phyloP scores from a whole-genome alignment of 2,113 vertebrate genomes.

The Neogobius melanostomus region DNA sequence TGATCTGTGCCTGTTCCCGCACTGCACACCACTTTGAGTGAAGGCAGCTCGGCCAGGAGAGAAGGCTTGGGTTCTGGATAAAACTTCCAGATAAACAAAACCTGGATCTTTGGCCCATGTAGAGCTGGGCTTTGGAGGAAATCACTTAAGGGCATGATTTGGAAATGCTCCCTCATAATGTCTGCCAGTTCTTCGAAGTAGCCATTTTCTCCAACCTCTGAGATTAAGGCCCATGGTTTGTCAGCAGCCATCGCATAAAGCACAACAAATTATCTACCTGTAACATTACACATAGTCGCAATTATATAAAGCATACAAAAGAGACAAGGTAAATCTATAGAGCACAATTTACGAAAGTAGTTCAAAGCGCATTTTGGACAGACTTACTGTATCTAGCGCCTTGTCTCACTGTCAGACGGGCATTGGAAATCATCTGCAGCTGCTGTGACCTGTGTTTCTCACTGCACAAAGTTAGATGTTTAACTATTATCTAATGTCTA shows the following conservation, averaged over 20 bases:
- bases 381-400: no score
- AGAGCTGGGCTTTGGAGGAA: slow-evolving; percentile 41
- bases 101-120: slow-evolving; percentile 57
- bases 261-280: background rate
- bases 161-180: slow-evolving; percentile 49
- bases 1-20: slow-evolving; percentile 81
- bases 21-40: slow-evolving; percentile 77
- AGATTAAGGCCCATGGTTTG: slow-evolving; percentile 68
- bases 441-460: background rate
- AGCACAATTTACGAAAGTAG: no score
- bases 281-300: background rate
- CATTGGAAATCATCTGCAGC: background rate
- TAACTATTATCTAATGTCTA: background rate
- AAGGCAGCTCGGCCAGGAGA: slow-evolving; percentile 64
- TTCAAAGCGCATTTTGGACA: no score
- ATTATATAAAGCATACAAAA: background rate
- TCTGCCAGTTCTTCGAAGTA: slow-evolving; percentile 12
- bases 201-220: slow-evolving; percentile 26
- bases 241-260: background rate
- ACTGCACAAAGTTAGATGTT: background rate
- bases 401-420: no score
- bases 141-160: slow-evolving; percentile 39
- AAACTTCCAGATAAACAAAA: slow-evolving; percentile 34
- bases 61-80: background rate
- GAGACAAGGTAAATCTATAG: no score